Evolutionary conservation across 2,888 invertebrate genomes (phyloP), one percentile per base, ranked within the genome.

Genomic region (Lagria hirta): DNA sequence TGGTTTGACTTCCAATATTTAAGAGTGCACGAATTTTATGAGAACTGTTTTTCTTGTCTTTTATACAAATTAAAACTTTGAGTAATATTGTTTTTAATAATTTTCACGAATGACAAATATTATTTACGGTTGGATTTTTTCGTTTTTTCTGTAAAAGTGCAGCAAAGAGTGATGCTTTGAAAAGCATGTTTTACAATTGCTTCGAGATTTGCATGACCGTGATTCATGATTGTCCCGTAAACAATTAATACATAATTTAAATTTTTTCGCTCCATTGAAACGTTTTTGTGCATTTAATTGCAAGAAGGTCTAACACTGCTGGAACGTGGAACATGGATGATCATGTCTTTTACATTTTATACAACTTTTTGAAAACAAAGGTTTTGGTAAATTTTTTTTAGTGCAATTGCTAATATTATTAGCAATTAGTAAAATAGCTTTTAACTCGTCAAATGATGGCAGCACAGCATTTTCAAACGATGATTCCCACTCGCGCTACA

Each of bases 191-290:
- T 23, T 42, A 27, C 47, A 46, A 3, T 14, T 42, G 7, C 17
- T 35, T n/a, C n/a, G n/a, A n/a, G n/a, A n/a, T n/a, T n/a, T 7
- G 13, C 22, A 26, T 17, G 7, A 10, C 24, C 26, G 8, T 27
- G 13, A 11, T 11, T 21, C 16, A 13, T 38, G 43, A 15, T 21
- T 34, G 16, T 15, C 16, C n/a, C 36, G 20, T n/a, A 48, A 5
- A 20, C 43, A 48, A 17, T 43, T 48, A 16, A 29, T 21, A 18
- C 48, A 43, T 15, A 48, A 13, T 14, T 38, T 38, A 10, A 30
- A 18, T 26, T 37, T 21, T 17, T 43, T 43, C 1, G 32, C 33
- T 26, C 30, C 10, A 4, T 23, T 27, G 10, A 15, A 17, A 17
- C 26, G n/a, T 2, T 35, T 3, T 21, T 1, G 34, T 20, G 26